phyloP scores from a whole-genome alignment of 1,140 invertebrate species.

The Ceratoteleas bidentatus region DNA sequence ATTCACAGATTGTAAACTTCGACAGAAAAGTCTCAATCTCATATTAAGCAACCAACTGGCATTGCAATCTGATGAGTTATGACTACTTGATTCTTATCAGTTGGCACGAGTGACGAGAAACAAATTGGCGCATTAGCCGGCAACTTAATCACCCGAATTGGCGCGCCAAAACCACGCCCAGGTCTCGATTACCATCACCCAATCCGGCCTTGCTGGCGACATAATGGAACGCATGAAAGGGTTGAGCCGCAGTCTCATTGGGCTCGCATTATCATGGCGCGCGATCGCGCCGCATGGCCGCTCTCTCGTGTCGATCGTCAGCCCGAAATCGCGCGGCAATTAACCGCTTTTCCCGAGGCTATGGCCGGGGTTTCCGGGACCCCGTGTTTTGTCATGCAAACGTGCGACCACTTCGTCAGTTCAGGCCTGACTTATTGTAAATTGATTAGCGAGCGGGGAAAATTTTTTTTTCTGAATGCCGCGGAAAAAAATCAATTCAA shows the following conservation, averaged over 20 bases:
- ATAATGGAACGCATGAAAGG: slow-evolving; percentile 37
- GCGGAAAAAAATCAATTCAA: slow-evolving; percentile 65
- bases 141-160: slow-evolving; percentile 1
- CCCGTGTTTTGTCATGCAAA: neutral
- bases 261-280: slow-evolving; percentile 41
- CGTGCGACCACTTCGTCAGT: neutral
- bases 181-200: slow-evolving; percentile 45
- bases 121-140: no score
- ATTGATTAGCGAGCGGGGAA: slow-evolving; percentile 11
- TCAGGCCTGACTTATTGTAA: slow-evolving; percentile 16
- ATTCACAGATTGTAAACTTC: no score
- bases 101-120: no score
- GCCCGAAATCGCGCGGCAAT: no score
- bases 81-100: no score
- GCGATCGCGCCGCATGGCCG: slow-evolving; percentile 5
- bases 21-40: no score
- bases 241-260: slow-evolving; percentile 51
- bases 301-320: no score
- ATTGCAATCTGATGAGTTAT: no score
- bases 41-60: no score
- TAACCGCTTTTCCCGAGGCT: no score
- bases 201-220: slow-evolving; percentile 38
- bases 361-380: no score
- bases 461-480: slow-evolving; percentile 11
- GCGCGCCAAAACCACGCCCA: slow-evolving; percentile 49